These are phyloP conservation scores for Lepeophtheirus nordmannii DNA, from an alignment of 2,888 invertebrate genomes.

Conservation along the genomic window DNA sequence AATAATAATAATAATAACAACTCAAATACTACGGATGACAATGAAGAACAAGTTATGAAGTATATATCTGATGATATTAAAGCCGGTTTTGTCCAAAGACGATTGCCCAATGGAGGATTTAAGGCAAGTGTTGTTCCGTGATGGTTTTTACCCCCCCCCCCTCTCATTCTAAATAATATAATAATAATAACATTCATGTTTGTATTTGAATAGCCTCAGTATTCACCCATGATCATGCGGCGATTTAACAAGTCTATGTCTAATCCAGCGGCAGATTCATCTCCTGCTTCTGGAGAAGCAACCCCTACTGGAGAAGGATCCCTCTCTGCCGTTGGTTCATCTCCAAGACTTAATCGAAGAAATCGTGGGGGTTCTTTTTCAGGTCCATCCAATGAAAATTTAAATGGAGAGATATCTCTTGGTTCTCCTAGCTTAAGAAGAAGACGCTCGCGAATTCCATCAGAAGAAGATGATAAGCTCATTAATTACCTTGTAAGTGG, in stretches of 20 bases:
- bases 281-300: slow-evolving; percentile 29
- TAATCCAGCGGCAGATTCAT: slow-evolving; percentile 3
- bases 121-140: slow-evolving; percentile 32
- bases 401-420: slow-evolving; percentile 26
- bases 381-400: slow-evolving; percentile 31
- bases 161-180: slow-evolving; percentile 4
- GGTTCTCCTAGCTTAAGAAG: slow-evolving; percentile 42
- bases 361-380: slow-evolving; percentile 49
- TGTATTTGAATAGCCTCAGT: slow-evolving; percentile 24
- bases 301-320: slow-evolving; percentile 48
- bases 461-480: slow-evolving; percentile 64
- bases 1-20: neutral
- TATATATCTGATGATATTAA: slow-evolving; percentile 58
- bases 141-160: slow-evolving; percentile 18
- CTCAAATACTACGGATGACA: neutral
- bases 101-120: slow-evolving; percentile 33
- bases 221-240: slow-evolving; percentile 32
- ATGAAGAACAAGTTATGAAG: slow-evolving; percentile 47
- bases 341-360: slow-evolving; percentile 49
- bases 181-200: neutral
- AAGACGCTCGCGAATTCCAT: slow-evolving; percentile 60
- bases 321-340: slow-evolving; percentile 42
- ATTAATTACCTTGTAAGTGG: slow-evolving; percentile 67
- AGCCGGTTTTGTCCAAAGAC: slow-evolving; percentile 37
- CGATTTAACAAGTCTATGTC: slow-evolving; percentile 30